Conservation (phyloP, 2,888 invertebrate species). For the Rhagophthalmus giganteus region DNA sequence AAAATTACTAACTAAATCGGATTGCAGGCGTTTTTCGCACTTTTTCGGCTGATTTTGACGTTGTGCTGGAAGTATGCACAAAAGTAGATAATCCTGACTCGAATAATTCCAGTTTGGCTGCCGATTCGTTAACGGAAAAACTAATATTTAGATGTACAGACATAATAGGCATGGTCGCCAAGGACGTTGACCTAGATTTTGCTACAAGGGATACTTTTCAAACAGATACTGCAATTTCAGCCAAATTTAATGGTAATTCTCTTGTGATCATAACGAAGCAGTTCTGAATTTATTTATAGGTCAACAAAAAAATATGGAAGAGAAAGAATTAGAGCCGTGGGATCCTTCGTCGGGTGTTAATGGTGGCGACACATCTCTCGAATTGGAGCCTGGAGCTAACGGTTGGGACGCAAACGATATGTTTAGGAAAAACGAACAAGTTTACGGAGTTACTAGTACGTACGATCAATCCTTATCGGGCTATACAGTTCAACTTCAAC, state of each 20-base stretch:
- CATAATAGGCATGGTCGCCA: slow-evolving; percentile 79
- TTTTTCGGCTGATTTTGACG: slow-evolving; percentile 85
- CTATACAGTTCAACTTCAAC: slow-evolving; percentile 86
- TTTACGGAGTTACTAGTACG: slow-evolving; percentile 90
- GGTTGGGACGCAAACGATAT: slow-evolving; percentile 98
- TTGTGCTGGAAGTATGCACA: slow-evolving; percentile 85
- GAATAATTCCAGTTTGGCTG: slow-evolving; percentile 58
- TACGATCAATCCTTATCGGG: slow-evolving; percentile 90
- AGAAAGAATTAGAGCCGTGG: slow-evolving; percentile 90
- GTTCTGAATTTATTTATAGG: slow-evolving; percentile 14
- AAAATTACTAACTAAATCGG: background rate
- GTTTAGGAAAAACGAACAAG: slow-evolving; percentile 90
- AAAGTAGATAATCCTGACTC: slow-evolving; percentile 71
- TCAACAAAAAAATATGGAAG: slow-evolving; percentile 55
- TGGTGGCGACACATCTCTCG: slow-evolving; percentile 62
- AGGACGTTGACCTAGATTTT: slow-evolving; percentile 86
- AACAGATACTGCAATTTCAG: slow-evolving; percentile 85
- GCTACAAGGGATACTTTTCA: slow-evolving; percentile 86
- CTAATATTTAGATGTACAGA: slow-evolving; percentile 83
- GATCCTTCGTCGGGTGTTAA: slow-evolving; percentile 62
- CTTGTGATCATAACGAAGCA: background rate
- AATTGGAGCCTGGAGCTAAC: slow-evolving; percentile 77
- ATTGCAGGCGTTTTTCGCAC: slow-evolving; percentile 72
- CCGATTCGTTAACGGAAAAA: slow-evolving; percentile 75
- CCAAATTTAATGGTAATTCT: slow-evolving; percentile 73